Percentiles rank a stretch among this genome's conserved stretches.
phyloP scores from a whole-genome alignment of 2,113 vertebrate genomes.

The Candoia aspera region DNA sequence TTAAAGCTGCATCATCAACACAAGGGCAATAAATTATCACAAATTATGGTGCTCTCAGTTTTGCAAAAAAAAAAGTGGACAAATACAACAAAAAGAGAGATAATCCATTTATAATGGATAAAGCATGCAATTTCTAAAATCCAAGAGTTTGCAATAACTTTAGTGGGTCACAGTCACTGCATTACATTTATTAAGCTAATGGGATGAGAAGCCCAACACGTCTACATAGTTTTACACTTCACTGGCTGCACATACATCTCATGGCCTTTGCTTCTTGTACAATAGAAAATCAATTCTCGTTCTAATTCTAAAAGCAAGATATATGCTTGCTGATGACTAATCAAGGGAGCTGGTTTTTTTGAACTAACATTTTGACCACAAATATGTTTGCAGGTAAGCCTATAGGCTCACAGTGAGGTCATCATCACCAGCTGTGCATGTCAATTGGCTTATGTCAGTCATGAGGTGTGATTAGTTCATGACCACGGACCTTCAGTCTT shows the following conservation, averaged over 20 bases:
- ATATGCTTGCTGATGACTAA: neutral
- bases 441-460: neutral
- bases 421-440: neutral
- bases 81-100: constrained; percentile 19
- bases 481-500: neutral
- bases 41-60: constrained; percentile 29
- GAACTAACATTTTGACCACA: neutral
- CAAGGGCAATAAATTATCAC: constrained; percentile 56
- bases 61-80: constrained; percentile 44
- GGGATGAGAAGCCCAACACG: constrained; percentile 6
- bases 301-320: constrained; percentile 10
- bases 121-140: constrained; percentile 17
- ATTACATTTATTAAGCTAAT: constrained; percentile 40
- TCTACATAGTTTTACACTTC: constrained; percentile 27
- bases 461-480: neutral
- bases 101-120: constrained; percentile 50
- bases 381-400: neutral
- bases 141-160: constrained; percentile 16
- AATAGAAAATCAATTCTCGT: neutral
- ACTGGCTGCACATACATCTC: neutral
- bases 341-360: neutral
- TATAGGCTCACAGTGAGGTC: neutral
- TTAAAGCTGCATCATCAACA: constrained; percentile 45
- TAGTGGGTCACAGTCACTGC: constrained; percentile 13
- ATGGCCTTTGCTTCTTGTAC: neutral